Conservation (phyloP, 2,113 vertebrate species). For the Scomber japonicus region DNA sequence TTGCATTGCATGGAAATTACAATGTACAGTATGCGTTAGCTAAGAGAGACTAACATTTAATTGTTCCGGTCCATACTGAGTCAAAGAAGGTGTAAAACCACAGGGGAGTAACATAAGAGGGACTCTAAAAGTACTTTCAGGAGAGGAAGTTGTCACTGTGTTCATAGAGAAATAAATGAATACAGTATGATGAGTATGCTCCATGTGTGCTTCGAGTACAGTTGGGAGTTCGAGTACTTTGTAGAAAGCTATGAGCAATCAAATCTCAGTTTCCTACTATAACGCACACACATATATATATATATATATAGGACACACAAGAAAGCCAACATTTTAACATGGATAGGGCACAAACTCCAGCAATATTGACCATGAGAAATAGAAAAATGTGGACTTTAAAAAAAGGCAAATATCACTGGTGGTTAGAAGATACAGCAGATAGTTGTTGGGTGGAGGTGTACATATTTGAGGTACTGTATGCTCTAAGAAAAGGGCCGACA, state of each 20-base stretch:
- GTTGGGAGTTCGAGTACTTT: not conserved
- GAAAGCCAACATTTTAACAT: not conserved
- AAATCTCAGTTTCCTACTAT: not conserved
- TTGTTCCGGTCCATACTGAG: conserved; percentile 11
- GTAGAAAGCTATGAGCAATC: not conserved
- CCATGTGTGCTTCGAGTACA: not conserved
- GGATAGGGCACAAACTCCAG: not conserved
- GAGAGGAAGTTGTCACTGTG: not conserved
- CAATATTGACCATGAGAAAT: conserved; percentile 13
- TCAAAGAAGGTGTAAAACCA: conserved; percentile 34
- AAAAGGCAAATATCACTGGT: not conserved
- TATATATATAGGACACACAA: not conserved
- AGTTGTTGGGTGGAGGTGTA: not conserved
- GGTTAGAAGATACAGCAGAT: not conserved
- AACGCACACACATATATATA: no score
- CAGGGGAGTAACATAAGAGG: conserved; percentile 9
- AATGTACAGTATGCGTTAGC: conserved; percentile 39
- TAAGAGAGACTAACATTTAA: conserved; percentile 9
- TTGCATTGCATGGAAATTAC: conserved; percentile 51
- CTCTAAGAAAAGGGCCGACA: conserved; percentile 12
- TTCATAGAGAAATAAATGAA: conserved; percentile 25
- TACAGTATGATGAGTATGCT: not conserved
- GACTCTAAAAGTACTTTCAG: conserved; percentile 25
- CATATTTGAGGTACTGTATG: not conserved
- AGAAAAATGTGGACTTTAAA: conserved; percentile 1